Conservation (phyloP, 2,888 invertebrate genomes). For the Leucophenga montana region DNA sequence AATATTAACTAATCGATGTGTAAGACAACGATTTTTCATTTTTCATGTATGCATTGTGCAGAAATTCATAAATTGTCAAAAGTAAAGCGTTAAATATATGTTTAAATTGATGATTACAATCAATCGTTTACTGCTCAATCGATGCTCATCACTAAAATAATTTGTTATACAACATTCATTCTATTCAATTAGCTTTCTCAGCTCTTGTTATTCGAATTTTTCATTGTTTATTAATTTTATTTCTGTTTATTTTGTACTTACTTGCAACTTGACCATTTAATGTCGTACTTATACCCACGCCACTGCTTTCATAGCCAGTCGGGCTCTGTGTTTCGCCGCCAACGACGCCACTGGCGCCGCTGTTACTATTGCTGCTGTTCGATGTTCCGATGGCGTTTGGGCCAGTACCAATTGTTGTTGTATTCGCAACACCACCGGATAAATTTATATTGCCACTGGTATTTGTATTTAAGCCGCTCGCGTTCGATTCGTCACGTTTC, state of each 20-base stretch:
- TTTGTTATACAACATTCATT: too few species aligned
- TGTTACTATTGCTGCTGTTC: conserved; percentile 25
- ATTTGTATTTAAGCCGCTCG: conserved; percentile 43
- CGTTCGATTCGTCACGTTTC: conserved; percentile 76
- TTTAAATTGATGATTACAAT: too few species aligned
- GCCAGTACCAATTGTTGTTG: conserved; percentile 11
- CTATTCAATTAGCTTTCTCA: too few species aligned
- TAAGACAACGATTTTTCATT: too few species aligned
- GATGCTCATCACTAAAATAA: too few species aligned
- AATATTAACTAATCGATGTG: too few species aligned
- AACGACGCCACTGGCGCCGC: conserved; percentile 34
- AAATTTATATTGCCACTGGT: conserved; percentile 65
- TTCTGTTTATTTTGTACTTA: conserved; percentile 61
- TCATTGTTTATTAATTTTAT: not conserved
- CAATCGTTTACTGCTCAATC: too few species aligned
- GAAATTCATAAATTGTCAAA: too few species aligned
- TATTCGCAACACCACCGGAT: conserved; percentile 35
- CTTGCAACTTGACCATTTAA: conserved; percentile 74
- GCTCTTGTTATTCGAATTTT: not conserved
- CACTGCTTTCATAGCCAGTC: conserved; percentile 46
- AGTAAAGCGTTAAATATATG: too few species aligned
- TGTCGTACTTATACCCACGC: conserved; percentile 57
- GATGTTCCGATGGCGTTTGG: not conserved
- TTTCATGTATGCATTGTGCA: too few species aligned
- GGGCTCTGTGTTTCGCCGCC: conserved; percentile 47